Evolutionary conservation across 2,113 vertebrate species (phyloP).

Genomic region (Saguinus imperator): DNA sequence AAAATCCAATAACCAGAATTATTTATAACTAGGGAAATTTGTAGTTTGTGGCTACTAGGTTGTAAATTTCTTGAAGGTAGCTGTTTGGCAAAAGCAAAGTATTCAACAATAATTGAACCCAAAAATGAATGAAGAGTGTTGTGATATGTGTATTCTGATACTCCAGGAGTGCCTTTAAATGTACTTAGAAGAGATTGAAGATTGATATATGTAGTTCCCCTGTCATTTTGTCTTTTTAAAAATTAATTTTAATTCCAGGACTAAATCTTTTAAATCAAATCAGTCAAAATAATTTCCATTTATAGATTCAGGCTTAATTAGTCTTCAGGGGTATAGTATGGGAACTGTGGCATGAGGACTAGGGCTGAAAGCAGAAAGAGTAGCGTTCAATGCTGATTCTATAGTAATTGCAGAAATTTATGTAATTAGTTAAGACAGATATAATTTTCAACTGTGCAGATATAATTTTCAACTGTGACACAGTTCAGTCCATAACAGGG

Average conservation of each 20-base stretch:
- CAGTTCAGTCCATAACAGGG: background rate
- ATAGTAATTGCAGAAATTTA: too few species aligned
- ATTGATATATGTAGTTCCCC: background rate
- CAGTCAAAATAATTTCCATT: too few species aligned
- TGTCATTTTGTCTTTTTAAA: constrained; percentile 9
- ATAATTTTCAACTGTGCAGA: too few species aligned
- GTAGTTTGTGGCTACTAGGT: background rate
- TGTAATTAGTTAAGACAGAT: too few species aligned
- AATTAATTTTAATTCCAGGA: too few species aligned
- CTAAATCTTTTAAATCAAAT: too few species aligned
- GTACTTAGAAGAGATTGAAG: constrained; percentile 6
- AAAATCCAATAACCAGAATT: background rate
- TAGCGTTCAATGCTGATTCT: too few species aligned
- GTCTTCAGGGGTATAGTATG: too few species aligned
- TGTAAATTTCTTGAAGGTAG: constrained; percentile 17
- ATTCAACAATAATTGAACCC: background rate
- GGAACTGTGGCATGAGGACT: too few species aligned
- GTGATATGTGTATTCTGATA: background rate
- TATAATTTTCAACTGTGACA: too few species aligned
- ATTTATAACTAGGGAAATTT: background rate
- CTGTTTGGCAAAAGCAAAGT: background rate
- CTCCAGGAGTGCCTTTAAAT: background rate
- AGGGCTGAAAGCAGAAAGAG: too few species aligned
- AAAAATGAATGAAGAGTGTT: background rate
- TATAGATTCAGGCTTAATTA: too few species aligned